These are phyloP conservation scores for Poeciliopsis turrubarensis DNA, from an alignment of 2,113 vertebrate species.

Conservation along the genomic window DNA sequence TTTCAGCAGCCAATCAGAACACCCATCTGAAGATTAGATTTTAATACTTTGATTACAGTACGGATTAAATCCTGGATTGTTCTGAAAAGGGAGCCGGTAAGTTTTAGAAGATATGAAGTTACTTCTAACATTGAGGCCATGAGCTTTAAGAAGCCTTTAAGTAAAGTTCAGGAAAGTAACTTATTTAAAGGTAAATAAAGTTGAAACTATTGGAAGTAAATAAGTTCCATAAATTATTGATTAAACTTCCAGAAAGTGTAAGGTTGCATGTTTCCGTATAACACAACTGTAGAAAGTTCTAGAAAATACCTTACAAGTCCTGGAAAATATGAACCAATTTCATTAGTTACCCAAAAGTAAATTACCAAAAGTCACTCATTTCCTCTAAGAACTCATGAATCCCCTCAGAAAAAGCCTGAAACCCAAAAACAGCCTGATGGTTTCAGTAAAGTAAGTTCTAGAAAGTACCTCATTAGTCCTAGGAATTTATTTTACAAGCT, in stretches of 20 bases:
- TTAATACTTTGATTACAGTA: not conserved
- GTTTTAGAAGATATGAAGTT: not conserved
- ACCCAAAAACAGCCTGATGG: too few relatives aligned
- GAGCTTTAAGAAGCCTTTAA: not conserved
- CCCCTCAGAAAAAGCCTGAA: too few relatives aligned
- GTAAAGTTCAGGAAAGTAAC: not conserved
- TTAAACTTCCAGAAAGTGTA: not conserved
- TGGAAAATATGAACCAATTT: too few relatives aligned
- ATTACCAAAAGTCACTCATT: too few relatives aligned
- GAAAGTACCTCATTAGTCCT: not conserved
- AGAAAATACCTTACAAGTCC: not conserved
- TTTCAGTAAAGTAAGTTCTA: not conserved
- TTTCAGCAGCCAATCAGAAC: slow-evolving; percentile 9
- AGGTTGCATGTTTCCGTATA: not conserved
- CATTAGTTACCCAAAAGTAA: too few relatives aligned
- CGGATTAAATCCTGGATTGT: not conserved
- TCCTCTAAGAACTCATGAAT: too few relatives aligned
- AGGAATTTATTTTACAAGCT: not conserved
- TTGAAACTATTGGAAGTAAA: not conserved
- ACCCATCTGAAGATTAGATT: not conserved
- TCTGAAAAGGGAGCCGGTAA: not conserved
- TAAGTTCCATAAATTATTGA: not conserved
- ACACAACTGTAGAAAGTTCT: not conserved
- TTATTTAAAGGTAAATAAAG: not conserved
- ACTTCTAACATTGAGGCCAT: not conserved